Base-by-base conservation (phyloP, 2,797 vertebrate species). In the Platyrinchus mystaceus region DNA sequence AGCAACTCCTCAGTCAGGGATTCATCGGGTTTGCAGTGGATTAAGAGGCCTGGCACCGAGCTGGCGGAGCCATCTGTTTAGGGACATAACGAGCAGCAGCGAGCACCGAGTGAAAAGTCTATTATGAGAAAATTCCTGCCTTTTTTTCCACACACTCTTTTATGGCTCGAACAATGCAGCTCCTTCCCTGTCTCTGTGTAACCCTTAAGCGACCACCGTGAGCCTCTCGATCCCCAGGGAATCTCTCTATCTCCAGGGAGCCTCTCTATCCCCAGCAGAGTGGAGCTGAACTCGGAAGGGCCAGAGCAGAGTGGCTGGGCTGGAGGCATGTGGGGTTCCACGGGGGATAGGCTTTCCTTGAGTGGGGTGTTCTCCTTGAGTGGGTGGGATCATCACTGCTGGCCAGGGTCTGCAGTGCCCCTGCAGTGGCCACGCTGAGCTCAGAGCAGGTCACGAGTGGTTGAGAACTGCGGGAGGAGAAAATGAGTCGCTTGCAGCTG, bases 1-100 rank as follows among this genome's bases (percentile, higher is more conserved):
- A 71, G 12, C 84, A 78, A 12, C 71, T 70, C 46, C 85, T 86
- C 8, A 0, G 63, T 71, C 86, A 37, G 91, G 87, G 70, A 81
- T 44, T 32, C 64, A 24, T 18, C 2, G 7, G 66, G 1, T 82
- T 90, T 64, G 89, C 78, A 92, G 75, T 21, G 80, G 86, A 43
- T 87, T 16, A 17, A 55, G 89, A 74, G 84, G 67, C 64, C 89
- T 96, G 91, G 89, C 96, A 89, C 47, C 1, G 67, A 82, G 73
- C 74, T 95, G 79, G 71, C 4, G 0, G 52, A 74, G 87, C 94
- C 96, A 94, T 94, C 93, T 96, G 83, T 66, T 79, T 68, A 32
- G 77, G 80, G 91, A 84, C 49, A 67, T 30, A 6, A 7, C 0
- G 6, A 83, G 86, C 88, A 83, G 86, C 88, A 69, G 44, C 83